phyloP scores from a whole-genome alignment of 2,113 vertebrate species.

The Ellobius talpinus region DNA sequence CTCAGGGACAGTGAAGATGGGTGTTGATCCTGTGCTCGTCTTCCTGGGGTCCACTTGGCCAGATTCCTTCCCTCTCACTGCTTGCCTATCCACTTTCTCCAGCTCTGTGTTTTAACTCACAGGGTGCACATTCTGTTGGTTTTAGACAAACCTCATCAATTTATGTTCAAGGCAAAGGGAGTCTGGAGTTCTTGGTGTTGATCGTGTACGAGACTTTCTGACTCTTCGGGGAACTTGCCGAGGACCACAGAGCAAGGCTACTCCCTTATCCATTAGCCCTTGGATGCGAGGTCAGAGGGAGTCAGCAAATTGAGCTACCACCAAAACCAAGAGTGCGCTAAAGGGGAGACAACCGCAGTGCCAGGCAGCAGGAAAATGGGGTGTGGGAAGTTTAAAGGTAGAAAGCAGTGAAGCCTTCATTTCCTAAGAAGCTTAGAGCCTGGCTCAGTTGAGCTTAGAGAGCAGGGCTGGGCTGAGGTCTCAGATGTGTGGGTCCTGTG shows the following conservation, averaged over 20 bases:
- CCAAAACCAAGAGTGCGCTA: fast-evolving
- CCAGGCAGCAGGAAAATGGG: background rate
- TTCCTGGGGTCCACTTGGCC: too few relatives aligned
- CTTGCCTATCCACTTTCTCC: background rate
- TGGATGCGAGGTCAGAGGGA: background rate
- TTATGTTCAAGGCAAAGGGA: background rate
- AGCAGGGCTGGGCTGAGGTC: background rate
- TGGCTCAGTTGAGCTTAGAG: fast-evolving
- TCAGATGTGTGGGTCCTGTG: fast-evolving
- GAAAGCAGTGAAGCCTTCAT: background rate
- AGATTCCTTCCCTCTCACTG: too few relatives aligned
- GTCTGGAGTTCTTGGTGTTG: fast-evolving
- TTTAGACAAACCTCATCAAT: background rate
- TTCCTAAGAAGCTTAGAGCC: background rate
- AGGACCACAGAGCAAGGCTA: background rate
- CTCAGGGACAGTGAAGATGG: fast-evolving
- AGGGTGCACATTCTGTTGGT: too few relatives aligned
- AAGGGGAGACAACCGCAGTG: background rate
- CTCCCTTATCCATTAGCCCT: too few relatives aligned
- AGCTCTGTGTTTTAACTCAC: background rate
- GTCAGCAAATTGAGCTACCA: background rate
- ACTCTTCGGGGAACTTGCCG: background rate
- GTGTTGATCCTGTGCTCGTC: too few relatives aligned
- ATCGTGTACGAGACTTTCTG: fast-evolving
- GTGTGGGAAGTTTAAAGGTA: background rate